Percentiles rank a stretch among this genome's conserved stretches.
These are phyloP conservation scores for Orthonyx spaldingii DNA, from an alignment of 2,113 vertebrate species.

Conservation along the genomic window DNA sequence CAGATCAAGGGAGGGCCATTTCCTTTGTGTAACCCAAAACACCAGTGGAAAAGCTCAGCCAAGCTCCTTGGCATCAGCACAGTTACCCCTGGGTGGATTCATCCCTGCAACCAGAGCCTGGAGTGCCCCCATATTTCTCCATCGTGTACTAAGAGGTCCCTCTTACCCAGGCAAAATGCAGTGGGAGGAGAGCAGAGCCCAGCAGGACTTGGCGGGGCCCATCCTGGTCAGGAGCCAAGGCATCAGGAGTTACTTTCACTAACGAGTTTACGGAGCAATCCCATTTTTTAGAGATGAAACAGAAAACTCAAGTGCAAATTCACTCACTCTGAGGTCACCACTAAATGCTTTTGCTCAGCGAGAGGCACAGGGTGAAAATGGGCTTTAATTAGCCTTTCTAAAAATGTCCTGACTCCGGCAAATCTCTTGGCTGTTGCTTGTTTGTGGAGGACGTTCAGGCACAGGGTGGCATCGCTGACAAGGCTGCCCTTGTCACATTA, in stretches of 20 bases:
- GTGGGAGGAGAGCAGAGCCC: background rate
- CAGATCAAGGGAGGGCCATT: fast-evolving
- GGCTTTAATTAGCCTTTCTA: conserved; percentile 43
- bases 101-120: background rate
- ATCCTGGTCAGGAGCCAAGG: conserved; percentile 1
- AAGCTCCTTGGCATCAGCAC: background rate
- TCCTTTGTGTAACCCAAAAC: background rate
- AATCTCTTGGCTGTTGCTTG: background rate
- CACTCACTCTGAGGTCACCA: background rate
- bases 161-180: background rate
- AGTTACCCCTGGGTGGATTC: background rate
- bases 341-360: background rate
- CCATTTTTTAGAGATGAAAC: conserved; percentile 40
- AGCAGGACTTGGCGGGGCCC: background rate
- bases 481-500: background rate
- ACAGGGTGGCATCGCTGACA: background rate
- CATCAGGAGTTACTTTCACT: conserved; percentile 7
- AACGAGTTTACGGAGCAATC: conserved; percentile 31
- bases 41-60: background rate
- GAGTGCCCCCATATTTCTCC: background rate
- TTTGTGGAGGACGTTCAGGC: background rate
- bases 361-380: conserved; percentile 2
- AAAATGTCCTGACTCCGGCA: background rate
- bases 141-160: background rate
- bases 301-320: conserved; percentile 11